Conservation (phyloP, 2,888 invertebrate genomes). For the Dynastes tityus region DNA sequence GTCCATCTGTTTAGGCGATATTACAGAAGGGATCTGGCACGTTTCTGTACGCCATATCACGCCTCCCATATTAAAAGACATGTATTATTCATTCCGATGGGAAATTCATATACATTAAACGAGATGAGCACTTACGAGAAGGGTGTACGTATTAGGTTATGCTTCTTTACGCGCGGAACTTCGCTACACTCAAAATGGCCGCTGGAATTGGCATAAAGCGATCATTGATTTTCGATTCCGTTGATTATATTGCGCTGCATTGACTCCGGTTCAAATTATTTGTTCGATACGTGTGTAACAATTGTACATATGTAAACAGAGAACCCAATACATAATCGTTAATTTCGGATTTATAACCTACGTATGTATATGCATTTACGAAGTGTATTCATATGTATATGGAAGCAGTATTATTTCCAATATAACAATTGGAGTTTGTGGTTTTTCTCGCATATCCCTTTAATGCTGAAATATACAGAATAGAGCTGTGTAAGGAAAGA, state of each 20-base stretch:
- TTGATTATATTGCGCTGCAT: constrained; percentile 38
- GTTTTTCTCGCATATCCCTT: too few relatives aligned
- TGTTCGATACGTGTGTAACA: neutral
- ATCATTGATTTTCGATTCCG: constrained; percentile 31
- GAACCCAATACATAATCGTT: neutral
- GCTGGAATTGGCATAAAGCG: constrained; percentile 30
- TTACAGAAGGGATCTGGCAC: neutral
- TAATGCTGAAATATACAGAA: too few relatives aligned
- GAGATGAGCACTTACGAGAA: constrained; percentile 7
- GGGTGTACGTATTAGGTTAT: constrained; percentile 11
- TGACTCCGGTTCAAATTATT: constrained; percentile 28
- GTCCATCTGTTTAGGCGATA: constrained; percentile 14
- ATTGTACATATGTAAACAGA: neutral
- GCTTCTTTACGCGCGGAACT: constrained; percentile 23
- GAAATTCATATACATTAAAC: constrained; percentile 19
- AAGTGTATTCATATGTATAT: neutral
- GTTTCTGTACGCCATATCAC: constrained; percentile 5
- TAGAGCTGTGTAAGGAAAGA: too few relatives aligned
- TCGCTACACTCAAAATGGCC: constrained; percentile 9
- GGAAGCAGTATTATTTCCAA: too few relatives aligned
- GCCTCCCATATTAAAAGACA: constrained; percentile 20
- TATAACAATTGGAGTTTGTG: too few relatives aligned
- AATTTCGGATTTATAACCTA: neutral
- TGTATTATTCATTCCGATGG: constrained; percentile 29
- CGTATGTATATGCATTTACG: neutral